phyloP scores from a whole-genome alignment of 2,113 vertebrate species.

The Brienomyrus brachyistius region DNA sequence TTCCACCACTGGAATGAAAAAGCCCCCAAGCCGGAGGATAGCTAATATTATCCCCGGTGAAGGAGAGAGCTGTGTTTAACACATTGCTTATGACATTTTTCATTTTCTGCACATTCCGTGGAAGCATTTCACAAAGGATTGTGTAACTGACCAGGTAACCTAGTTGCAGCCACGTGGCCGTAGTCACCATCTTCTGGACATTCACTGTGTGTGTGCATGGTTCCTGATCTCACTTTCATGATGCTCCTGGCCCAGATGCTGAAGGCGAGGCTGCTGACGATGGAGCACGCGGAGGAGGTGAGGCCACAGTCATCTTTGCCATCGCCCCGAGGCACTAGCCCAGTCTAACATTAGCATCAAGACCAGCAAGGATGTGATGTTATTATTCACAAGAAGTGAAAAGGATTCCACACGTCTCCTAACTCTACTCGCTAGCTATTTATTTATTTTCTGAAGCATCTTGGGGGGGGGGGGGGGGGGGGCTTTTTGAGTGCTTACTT shows the following conservation, averaged over 20 bases:
- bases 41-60: neutral
- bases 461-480: neutral
- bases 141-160: neutral
- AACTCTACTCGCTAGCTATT: neutral
- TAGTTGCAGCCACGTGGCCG: neutral
- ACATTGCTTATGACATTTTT: neutral
- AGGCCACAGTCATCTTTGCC: neutral
- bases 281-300: slow-evolving; percentile 20
- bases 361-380: neutral
- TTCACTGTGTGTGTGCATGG: neutral
- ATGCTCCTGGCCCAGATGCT: neutral
- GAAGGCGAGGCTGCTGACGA: neutral
- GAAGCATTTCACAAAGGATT: neutral
- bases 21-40: neutral
- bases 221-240: neutral
- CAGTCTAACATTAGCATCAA: neutral
- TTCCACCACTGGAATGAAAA: neutral
- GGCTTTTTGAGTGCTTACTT: neutral
- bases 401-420: neutral
- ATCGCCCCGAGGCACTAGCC: neutral
- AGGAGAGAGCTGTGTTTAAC: neutral
- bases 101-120: neutral
- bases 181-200: neutral
- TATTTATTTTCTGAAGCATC: neutral
- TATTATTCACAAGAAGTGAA: neutral